phyloP scores from a whole-genome alignment of 2,797 vertebrate genomes.

The Myotis pilosus region DNA sequence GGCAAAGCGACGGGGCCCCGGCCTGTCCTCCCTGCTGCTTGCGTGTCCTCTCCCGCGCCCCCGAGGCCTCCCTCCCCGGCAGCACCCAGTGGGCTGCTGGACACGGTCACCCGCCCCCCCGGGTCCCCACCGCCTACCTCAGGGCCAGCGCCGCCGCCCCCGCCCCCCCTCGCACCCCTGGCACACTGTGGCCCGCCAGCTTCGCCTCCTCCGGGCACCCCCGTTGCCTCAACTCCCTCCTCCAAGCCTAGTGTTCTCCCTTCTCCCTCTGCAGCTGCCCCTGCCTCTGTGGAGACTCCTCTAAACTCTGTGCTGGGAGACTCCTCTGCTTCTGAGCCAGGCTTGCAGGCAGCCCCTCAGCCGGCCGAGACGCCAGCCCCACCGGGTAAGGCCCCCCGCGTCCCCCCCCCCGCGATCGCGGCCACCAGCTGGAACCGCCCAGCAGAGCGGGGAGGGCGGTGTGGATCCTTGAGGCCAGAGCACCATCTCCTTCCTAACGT shows the following conservation, averaged over 20 bases:
- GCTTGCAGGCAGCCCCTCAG: conserved; percentile 89
- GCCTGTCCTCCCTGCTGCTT: conserved; percentile 90
- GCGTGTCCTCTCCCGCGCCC: conserved; percentile 88
- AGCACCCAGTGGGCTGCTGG: conserved; percentile 88
- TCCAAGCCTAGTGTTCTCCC: conserved; percentile 98
- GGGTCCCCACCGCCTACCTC: conserved; percentile 86
- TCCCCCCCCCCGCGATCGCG: conserved; percentile 22
- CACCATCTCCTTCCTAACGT: background rate
- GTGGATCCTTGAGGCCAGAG: conserved; percentile 54
- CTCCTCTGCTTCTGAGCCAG: conserved; percentile 90
- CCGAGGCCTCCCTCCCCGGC: conserved; percentile 91
- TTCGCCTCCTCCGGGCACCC: conserved; percentile 85
- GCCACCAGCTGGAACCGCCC: conserved; percentile 5
- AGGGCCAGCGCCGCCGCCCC: conserved; percentile 84
- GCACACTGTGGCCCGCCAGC: conserved; percentile 84
- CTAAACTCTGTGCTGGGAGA: conserved; percentile 92
- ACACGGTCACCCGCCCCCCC: conserved; percentile 84
- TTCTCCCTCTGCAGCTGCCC: conserved; percentile 98
- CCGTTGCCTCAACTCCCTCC: conserved; percentile 91
- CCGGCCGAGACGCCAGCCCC: conserved; percentile 89
- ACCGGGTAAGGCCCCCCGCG: conserved; percentile 93
- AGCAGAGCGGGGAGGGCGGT: conserved; percentile 44
- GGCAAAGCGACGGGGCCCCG: conserved; percentile 93
- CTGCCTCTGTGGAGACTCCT: conserved; percentile 92
- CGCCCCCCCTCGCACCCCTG: conserved; percentile 84